These are phyloP conservation scores for Nineta flava DNA, from an alignment of 2,888 invertebrate species.

Conservation along the genomic window DNA sequence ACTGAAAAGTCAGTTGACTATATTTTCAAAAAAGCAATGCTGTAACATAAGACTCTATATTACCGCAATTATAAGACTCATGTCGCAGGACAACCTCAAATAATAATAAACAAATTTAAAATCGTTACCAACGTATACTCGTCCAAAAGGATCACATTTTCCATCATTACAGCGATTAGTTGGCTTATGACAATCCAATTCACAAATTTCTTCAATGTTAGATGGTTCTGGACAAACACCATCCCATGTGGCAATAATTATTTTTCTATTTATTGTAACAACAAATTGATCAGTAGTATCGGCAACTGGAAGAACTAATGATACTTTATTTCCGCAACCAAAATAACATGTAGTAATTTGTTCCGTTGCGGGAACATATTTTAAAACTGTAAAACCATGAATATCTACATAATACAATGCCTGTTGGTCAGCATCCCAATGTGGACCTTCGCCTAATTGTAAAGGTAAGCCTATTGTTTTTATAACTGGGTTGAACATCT, in stretches of 20 bases:
- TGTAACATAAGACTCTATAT: too few species aligned
- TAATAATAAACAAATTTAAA: too few species aligned
- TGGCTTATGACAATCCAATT: conserved; percentile 37
- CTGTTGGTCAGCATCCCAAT: conserved; percentile 45
- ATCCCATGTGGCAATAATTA: conserved; percentile 47
- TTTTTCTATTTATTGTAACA: conserved; percentile 40
- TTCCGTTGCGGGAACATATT: conserved; percentile 31
- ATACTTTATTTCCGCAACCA: conserved; percentile 23
- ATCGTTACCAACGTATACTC: conserved; percentile 50
- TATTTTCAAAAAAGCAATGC: too few species aligned
- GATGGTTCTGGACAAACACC: conserved; percentile 34
- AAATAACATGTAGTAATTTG: conserved; percentile 31
- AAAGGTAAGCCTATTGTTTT: neutral
- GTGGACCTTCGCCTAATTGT: conserved; percentile 51
- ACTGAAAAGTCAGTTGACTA: too few species aligned
- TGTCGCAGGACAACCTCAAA: too few species aligned
- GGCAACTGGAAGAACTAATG: conserved; percentile 48
- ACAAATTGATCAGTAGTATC: conserved; percentile 42
- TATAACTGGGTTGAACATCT: neutral
- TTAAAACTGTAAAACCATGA: conserved; percentile 25
- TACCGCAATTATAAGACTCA: too few species aligned
- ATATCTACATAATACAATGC: conserved; percentile 52
- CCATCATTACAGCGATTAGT: conserved; percentile 59
- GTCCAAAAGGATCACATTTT: conserved; percentile 57
- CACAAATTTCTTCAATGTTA: conserved; percentile 32